Base-by-base conservation (phyloP, 2,888 invertebrate species). In the Beris chalybata region DNA sequence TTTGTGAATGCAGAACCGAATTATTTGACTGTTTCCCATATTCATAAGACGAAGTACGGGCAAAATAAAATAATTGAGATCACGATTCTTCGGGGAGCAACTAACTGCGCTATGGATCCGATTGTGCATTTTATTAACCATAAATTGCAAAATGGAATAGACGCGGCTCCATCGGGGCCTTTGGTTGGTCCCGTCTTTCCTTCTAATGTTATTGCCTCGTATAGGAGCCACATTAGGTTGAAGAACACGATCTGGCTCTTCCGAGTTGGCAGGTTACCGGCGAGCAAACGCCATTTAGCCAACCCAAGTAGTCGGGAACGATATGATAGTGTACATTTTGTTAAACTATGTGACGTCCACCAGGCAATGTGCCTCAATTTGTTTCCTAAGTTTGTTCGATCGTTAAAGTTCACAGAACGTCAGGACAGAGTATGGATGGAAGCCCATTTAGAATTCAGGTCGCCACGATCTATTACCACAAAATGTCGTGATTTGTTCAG, bases 81-180 rank as follows among this genome's bases (percentile, higher is more conserved):
- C 68, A 68, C 68, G 68, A 65, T 52, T 50, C 7, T 61, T 47
- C 22, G 45, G 54, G 59, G 54, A 65, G 61, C 57, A 15, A 56
- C 54, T 50, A 12, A 30, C 53, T 30, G 29, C n/a, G 31, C 31
- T 32, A 38, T 52, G 56, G 53, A 50, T 67, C 50, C 67, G 29
- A 65, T 65, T 59, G 68, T 59, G 56, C 50, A 56, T 52, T 63
- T 65, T 68, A 65, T 58, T 65, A 54, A 45, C 55, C 64, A 65
- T 68, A 68, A 68, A 68, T 64, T 52, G 45, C 50, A 61, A 61
- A 61, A 31, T 32, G 29, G 30, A 38, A 32, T 61, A 52, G 38
- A 22, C 22, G n/a, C 38, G 38, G 38, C 38, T 38, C 38, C 38
- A 38, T 9, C 7, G 38, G 9, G 9, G 38, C 5, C 38, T 9